A percentile compares a stretch with the other conserved stretches of the same genome.
Evolutionary conservation across 2,888 invertebrate genomes (phyloP).

Genomic region (Tetranychus piercei): DNA sequence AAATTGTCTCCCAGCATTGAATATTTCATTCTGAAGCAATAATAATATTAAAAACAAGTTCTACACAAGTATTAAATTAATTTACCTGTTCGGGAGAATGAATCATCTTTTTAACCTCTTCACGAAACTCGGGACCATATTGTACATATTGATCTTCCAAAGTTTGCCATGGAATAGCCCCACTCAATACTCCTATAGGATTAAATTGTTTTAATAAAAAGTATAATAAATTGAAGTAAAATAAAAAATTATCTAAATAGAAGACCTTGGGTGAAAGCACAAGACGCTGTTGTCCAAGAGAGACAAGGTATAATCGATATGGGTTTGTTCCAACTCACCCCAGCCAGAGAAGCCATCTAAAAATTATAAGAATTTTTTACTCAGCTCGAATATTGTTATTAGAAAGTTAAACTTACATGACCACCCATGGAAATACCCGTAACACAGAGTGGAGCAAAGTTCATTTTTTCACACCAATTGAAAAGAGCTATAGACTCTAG

Average conservation of each 20-base stretch:
- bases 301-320: conserved; percentile 81
- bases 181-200: conserved; percentile 45
- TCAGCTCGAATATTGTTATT: neutral
- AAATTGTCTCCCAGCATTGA: conserved; percentile 28
- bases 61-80: conserved; percentile 15
- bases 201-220: conserved; percentile 10
- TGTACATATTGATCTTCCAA: conserved; percentile 68
- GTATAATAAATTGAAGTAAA: conserved; percentile 10
- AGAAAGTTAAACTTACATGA: conserved; percentile 45
- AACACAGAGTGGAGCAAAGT: conserved; percentile 76
- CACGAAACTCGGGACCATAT: conserved; percentile 51
- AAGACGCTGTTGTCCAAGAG: conserved; percentile 91
- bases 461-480: conserved; percentile 78
- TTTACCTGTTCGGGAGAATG: conserved; percentile 43
- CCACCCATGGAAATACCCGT: conserved; percentile 96
- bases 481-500: conserved; percentile 76
- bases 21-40: conserved; percentile 22
- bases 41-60: conserved; percentile 4
- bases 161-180: conserved; percentile 80
- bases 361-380: conserved; percentile 21
- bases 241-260: conserved; percentile 4
- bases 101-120: conserved; percentile 69
- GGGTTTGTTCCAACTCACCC: conserved; percentile 86
- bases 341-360: conserved; percentile 93
- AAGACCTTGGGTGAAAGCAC: conserved; percentile 60